These are phyloP conservation scores for Perca schrenkii DNA, from an alignment of 2,113 vertebrate genomes.

Conservation along the genomic window DNA sequence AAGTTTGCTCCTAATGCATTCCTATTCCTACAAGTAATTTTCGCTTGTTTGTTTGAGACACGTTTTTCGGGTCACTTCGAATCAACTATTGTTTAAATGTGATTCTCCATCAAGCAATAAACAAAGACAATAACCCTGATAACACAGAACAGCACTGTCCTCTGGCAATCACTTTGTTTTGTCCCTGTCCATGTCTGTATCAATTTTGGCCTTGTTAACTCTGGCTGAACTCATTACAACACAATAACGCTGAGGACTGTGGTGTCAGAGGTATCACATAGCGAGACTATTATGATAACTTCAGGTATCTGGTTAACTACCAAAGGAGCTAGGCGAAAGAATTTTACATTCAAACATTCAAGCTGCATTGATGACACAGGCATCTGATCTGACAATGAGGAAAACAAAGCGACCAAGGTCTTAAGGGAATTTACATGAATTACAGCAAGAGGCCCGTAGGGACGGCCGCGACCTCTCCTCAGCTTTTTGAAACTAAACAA, in stretches of 20 bases:
- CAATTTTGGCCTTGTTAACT: slow-evolving; percentile 52
- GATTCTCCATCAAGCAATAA: slow-evolving; percentile 21
- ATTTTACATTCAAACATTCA: slow-evolving; percentile 8
- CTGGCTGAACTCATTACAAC: slow-evolving; percentile 44
- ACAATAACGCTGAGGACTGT: slow-evolving; percentile 9
- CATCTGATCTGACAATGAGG: slow-evolving; percentile 48
- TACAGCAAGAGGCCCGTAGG: slow-evolving; percentile 74
- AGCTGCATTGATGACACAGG: slow-evolving; percentile 34
- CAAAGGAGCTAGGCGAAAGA: slow-evolving; percentile 21
- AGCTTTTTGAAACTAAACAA: slow-evolving; percentile 78
- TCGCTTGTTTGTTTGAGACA: slow-evolving; percentile 25
- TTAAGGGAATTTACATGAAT: slow-evolving; percentile 84
- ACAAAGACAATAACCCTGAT: slow-evolving; percentile 19
- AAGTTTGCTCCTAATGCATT: slow-evolving; percentile 26
- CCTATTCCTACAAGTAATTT: slow-evolving; percentile 16
- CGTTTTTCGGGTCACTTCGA: neutral
- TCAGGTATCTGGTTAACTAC: slow-evolving; percentile 21
- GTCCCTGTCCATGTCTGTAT: slow-evolving; percentile 17
- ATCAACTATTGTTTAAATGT: slow-evolving; percentile 24
- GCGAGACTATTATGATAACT: slow-evolving; percentile 29
- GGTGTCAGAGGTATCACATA: slow-evolving; percentile 36
- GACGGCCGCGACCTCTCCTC: slow-evolving; percentile 67
- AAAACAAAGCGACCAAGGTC: slow-evolving; percentile 69
- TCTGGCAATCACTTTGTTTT: slow-evolving; percentile 21
- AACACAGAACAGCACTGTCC: slow-evolving; percentile 17